phyloP scores from a whole-genome alignment of 2,888 invertebrate species.

The Leistus spinibarbis region DNA sequence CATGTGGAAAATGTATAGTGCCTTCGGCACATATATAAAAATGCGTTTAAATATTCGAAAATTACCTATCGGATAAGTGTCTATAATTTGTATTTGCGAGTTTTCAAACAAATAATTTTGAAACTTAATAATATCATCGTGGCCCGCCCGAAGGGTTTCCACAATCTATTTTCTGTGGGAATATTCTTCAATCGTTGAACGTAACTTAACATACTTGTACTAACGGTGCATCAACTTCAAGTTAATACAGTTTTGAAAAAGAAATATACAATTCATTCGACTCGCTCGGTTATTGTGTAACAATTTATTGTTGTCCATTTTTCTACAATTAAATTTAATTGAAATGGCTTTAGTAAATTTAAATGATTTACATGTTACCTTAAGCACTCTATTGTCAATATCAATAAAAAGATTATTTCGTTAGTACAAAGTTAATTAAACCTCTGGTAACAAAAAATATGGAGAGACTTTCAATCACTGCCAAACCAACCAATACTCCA shows the following conservation, averaged over 20 bases:
- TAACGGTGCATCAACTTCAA: neutral
- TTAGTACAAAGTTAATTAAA: no score
- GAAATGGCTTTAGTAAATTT: neutral
- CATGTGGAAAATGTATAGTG: neutral
- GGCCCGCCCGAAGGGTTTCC: conserved; percentile 3
- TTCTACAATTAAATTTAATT: neutral
- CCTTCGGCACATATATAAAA: neutral
- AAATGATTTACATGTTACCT: neutral
- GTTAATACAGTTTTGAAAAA: neutral
- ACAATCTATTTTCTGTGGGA: conserved; percentile 11
- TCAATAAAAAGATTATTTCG: no score
- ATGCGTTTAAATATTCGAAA: neutral
- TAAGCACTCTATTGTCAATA: no score
- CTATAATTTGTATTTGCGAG: neutral
- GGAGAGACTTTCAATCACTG: no score
- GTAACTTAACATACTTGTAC: neutral
- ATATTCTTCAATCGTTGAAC: neutral
- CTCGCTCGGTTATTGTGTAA: neutral
- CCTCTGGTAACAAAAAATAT: no score
- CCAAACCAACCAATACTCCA: no score
- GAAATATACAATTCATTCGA: neutral
- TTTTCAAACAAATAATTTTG: neutral
- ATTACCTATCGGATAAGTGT: neutral
- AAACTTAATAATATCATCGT: neutral
- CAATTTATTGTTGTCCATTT: neutral